Evolutionary conservation across 2,113 vertebrate genomes (phyloP), one percentile per base, ranked within the genome.

Genomic region (Connochaetes taurinus): DNA sequence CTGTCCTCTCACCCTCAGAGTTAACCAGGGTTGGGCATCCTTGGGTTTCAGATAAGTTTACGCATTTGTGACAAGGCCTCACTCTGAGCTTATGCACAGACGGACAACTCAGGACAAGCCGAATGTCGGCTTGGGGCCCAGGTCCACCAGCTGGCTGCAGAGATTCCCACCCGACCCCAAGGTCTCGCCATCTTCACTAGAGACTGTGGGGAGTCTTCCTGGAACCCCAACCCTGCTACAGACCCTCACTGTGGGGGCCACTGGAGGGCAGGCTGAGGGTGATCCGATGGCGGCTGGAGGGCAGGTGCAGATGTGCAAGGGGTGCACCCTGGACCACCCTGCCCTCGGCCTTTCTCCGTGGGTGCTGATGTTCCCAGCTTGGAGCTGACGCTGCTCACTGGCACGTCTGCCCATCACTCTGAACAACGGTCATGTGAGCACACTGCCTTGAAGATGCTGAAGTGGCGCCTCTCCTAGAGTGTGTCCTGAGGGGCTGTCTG

Each of bases 351-450:
- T 31, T 16, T 21, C 31, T 3, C 7, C 0, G 1, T 0, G 29
- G n/a, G n/a, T 0, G 0, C 40, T 0, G 12, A 2, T 0, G 33
- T 4, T 52, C 31, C 25, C 8, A 1, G 19, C 11, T 0, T 0
- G 2, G 43, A 45, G 33, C 6, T 19, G 43, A n/a, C 0, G 2
- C 40, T 5, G 60, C 33, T 13, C 9, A 2, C 1, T 1, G 0
- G 3, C 33, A 1, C 31, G 0, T 7, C 45, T n/a, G 40, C 27
- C 45, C 62, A 4, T 7, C 1, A 1, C 21, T 3, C 80, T 33
- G 2, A 17, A 27, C 21, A 13, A 13, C 43, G 0, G 15, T 33
- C 13, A 0, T 0, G 16, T 11, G 47, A 45, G 64, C n/a, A 4
- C 2, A 3, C 1, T 1, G 14, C 36, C 53, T 43, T 6, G 11